Base-by-base conservation (phyloP, 92 coral and sea anemone species). In the Bergia puertoricense region DNA sequence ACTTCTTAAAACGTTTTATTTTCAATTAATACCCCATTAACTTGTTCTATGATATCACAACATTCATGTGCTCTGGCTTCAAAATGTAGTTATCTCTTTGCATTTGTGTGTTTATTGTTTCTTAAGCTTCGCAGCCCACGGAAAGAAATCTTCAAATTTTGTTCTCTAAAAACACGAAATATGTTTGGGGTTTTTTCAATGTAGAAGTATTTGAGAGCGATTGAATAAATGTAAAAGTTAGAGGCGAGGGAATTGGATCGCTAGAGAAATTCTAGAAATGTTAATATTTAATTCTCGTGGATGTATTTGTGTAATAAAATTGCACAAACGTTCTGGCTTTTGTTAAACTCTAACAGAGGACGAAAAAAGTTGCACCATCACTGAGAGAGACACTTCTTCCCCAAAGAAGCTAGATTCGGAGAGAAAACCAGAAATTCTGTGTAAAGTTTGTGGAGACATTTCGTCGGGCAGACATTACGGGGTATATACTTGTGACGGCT, bases 391-490 rank as follows among this genome's bases (percentile, higher is more conserved):
- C 7, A 89, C 77, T 50, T 86, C 93, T 62, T 97, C 99, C 13
- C 99, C 98, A 16, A 93, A 94, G 92, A 89, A 88, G 37, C 90
- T 82, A 42, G 87, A 92, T 8, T 77, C 90, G 18, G 98, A 95
- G 20, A 89, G 98, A 41, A 97, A 97, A 67, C 93, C 95, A 80
- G 99, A 97, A 72, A 93, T 97, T 23, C 86, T 97, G 11, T 97
- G 99, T 62, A 95, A 97, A 86, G 99, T 97, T 0, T 97, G 99
- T 69, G 99, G 99, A 13, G 99, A 97, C 40, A 96, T 97, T 46
- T 97, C 99, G 8, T 97, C 99, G 1, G 99, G 99, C 0, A 86
- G 99, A 5, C 99, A 97, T 51, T 97, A 97, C 62, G 99, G 99
- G 0, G 98, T 97, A 0, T 95, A 97, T 59, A 97, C 99, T 0